Base-by-base conservation (phyloP, 2,888 invertebrate species). In the Pteria penguin region DNA sequence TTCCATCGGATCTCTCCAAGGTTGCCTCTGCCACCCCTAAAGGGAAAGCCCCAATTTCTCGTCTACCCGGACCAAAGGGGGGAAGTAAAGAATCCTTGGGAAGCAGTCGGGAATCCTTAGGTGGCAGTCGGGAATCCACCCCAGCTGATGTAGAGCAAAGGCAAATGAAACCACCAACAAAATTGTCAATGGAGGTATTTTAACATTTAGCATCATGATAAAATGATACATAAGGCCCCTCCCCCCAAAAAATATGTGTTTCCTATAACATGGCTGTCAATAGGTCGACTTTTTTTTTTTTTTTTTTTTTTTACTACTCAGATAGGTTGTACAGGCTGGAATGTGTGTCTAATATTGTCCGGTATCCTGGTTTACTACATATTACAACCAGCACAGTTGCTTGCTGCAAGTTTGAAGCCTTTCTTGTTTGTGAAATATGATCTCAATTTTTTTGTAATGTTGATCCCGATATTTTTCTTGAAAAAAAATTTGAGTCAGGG, bases 1-100 rank as follows among this genome's bases (percentile, higher is more conserved):
- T 82, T 14, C 83, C 86, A 8, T 83, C 85, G 45, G 83, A 84
- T 66, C 77, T 86, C 67, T 70, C 84, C 2, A 77, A 78, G 5
- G 72, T 76, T 22, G 78, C 70, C 27, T 61, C 75, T 79, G 2
- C 66, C 67, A 4, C 69, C 69, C 52, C 74, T 24, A 72, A 69
- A 71, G 68, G 71, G 66, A 62, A 71, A n/a, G 79, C 74, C 55
- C 71, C 72, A 61, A 62, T 71, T 72, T 71, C 78, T 3, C 65
- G 27, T 27, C 70, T 81, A 24, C 70, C 75, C 36, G 74, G 76
- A 33, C 79, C 76, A 8, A 68, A 57, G n/a, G 14, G 32, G 18
- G 76, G 80, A 1, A 81, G 81, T 58, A 26, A 22, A 72, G 11
- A 45, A 45, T 45, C 45, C 45, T 29, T 68, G 24, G 33, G 36